Evolutionary conservation across 2,113 vertebrate genomes (phyloP), one percentile per base, ranked within the genome.

Genomic region (Formicarius rufipectus): DNA sequence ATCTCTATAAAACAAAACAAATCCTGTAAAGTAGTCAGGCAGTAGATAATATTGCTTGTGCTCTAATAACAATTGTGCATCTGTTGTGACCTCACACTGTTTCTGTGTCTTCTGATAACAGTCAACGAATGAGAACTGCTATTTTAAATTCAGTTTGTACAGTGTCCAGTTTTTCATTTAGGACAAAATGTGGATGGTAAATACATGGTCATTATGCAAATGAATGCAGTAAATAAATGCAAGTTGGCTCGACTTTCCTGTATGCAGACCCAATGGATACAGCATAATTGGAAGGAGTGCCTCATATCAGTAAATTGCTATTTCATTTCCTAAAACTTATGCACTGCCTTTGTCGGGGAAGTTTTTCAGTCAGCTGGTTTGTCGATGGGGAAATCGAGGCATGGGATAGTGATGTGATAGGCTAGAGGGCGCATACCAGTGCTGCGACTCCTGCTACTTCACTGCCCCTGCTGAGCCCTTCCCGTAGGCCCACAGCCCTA

Each of bases 331-430:
- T 69, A n/a, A 10, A 58, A 49, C 35, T 73, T 53, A 12, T 1
- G 8, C 14, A 5, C 45, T 76, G n/a, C 10, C 40, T 94, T 87
- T 8, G 10, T 71, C n/a, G 11, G 35, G 39, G 72, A 66, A 27
- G 4, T 28, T 69, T 67, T 59, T 72, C 30, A 25, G 30, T 12
- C 10, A 27, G 49, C 10, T 63, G 14, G 9, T 73, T 83, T 56
- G 14, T 31, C 47, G 35, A 30, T 68, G 53, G 35, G 21, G 49
- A 62, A 87, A 12, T 62, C 49, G 94, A 87, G 87, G 47, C 40
- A 27, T 2, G 3, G 63, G 78, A n/a, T 12, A 35, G 21, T 2
- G 0, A 7, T 67, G n/a, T 78, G 64, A 37, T 5, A 0, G 7
- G 18, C 33, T 19, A 25, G 47, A 63, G 75, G 82, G 23, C 22